These are phyloP conservation scores for Drosophila rufa DNA, from an alignment of 1,140 invertebrate genomes.

Conservation along the genomic window DNA sequence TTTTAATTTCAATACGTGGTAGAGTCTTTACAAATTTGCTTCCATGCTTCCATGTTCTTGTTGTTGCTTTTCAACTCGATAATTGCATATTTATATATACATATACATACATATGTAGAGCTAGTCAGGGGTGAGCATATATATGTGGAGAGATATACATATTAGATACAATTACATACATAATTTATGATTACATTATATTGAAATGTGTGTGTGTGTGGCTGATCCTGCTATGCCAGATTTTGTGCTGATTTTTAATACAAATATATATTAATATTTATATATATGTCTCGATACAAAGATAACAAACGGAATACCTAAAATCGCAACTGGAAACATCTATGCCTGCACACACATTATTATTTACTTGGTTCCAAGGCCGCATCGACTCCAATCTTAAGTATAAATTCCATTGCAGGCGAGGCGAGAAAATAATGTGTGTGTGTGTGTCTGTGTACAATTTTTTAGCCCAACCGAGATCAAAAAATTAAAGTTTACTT, in stretches of 20 bases:
- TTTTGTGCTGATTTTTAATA: slow-evolving; percentile 38
- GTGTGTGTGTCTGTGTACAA: not conserved
- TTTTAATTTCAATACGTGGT: slow-evolving; percentile 52
- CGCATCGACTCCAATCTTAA: slow-evolving; percentile 30
- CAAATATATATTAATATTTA: slow-evolving; percentile 11
- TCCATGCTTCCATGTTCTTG: slow-evolving; percentile 18
- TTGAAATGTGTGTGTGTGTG: slow-evolving; percentile 32
- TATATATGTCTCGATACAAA: slow-evolving; percentile 14
- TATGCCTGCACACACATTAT: slow-evolving; percentile 11
- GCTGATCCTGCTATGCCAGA: slow-evolving; percentile 1
- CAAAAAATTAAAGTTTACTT: slow-evolving; percentile 18
- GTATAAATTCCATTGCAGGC: slow-evolving; percentile 32
- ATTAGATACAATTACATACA: slow-evolving; percentile 53
- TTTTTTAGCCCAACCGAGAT: slow-evolving; percentile 41
- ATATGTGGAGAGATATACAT: slow-evolving; percentile 45
- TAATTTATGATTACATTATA: slow-evolving; percentile 51
- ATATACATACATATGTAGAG: slow-evolving; percentile 63
- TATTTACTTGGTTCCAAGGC: slow-evolving; percentile 26
- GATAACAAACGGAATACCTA: slow-evolving; percentile 42
- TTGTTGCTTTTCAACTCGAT: slow-evolving; percentile 26
- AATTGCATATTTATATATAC: slow-evolving; percentile 58
- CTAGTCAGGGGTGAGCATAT: slow-evolving; percentile 56
- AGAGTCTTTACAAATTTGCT: slow-evolving; percentile 57
- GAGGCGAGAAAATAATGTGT: slow-evolving; percentile 1
- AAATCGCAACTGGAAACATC: slow-evolving; percentile 22